Percentiles rank a stretch among this genome's conserved stretches.
Conservation (phyloP, 2,113 vertebrate genomes). For the Cebus imitator region DNA sequence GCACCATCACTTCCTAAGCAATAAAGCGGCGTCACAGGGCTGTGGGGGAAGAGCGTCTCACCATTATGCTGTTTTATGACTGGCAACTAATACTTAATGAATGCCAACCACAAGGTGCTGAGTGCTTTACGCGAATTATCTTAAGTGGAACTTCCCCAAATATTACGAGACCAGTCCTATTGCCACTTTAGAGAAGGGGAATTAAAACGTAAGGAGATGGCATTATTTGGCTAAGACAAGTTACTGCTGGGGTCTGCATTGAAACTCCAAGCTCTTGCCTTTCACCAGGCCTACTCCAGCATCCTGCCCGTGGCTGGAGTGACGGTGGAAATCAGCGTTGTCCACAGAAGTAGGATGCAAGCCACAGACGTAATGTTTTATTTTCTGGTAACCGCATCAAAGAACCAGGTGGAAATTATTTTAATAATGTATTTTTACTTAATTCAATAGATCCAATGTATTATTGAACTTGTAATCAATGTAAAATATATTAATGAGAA, state of each 20-base stretch:
- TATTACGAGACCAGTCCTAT: not conserved
- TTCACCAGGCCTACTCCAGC: not conserved
- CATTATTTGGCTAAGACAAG: not conserved
- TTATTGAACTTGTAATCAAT: not conserved
- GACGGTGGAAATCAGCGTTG: fast-evolving
- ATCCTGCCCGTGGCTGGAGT: fast-evolving
- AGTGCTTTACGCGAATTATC: fast-evolving
- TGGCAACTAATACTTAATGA: not conserved
- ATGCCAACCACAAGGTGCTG: not conserved
- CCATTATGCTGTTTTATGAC: not conserved
- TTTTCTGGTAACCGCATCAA: not conserved
- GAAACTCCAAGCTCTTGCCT: not conserved
- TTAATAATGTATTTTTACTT: not conserved
- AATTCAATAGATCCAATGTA: not conserved
- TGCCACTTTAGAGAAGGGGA: not conserved
- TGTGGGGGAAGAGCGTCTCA: fast-evolving
- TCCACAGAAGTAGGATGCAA: not conserved
- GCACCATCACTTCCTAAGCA: not conserved
- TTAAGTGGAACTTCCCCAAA: not conserved
- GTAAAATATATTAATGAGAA: not conserved
- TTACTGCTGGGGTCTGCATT: not conserved
- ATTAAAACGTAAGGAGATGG: not conserved
- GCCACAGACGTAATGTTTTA: not conserved
- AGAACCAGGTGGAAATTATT: not conserved
- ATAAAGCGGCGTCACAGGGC: not conserved